Percentiles rank a stretch among this genome's conserved stretches.
These are phyloP conservation scores for Seladonia tumulorum DNA, from an alignment of 2,888 invertebrate genomes.

Conservation along the genomic window DNA sequence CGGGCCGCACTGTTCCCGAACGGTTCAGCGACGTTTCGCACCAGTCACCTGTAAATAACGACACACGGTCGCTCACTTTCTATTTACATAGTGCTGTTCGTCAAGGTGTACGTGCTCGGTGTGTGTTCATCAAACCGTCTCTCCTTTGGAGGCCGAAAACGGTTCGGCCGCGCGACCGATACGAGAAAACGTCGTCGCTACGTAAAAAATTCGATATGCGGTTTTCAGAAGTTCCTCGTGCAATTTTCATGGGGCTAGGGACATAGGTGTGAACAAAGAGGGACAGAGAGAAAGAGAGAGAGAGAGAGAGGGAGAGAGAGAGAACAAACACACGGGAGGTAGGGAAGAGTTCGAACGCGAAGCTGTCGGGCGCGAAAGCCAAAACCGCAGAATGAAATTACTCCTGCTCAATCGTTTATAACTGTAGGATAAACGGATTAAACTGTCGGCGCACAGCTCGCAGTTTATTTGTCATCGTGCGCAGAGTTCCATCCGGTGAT, in stretches of 20 bases:
- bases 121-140: constrained; percentile 20
- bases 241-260: constrained; percentile 62
- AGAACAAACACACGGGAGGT: constrained; percentile 3
- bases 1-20: neutral
- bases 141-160: constrained; percentile 1
- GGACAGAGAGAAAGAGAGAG: neutral
- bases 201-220: constrained; percentile 69
- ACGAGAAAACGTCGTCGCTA: constrained; percentile 53
- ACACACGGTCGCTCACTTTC: constrained; percentile 5
- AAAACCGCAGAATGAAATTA: constrained; percentile 81
- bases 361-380: constrained; percentile 75
- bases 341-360: constrained; percentile 53
- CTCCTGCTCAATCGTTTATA: constrained; percentile 80
- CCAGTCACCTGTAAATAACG: constrained; percentile 40
- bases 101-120: neutral
- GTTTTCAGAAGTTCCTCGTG: constrained; percentile 68
- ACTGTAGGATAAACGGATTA: constrained; percentile 78
- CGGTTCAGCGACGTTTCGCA: neutral
- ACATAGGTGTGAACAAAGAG: constrained; percentile 53
- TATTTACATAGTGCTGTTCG: neutral
- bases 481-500: constrained; percentile 56
- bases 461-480: constrained; percentile 76
- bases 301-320: constrained; percentile 22
- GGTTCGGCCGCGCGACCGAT: constrained; percentile 7
- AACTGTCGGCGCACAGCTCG: constrained; percentile 75